Evolutionary conservation across 2,888 invertebrate species (phyloP), one percentile per base, ranked within the genome.

Genomic region (Zygaena filipendulae): DNA sequence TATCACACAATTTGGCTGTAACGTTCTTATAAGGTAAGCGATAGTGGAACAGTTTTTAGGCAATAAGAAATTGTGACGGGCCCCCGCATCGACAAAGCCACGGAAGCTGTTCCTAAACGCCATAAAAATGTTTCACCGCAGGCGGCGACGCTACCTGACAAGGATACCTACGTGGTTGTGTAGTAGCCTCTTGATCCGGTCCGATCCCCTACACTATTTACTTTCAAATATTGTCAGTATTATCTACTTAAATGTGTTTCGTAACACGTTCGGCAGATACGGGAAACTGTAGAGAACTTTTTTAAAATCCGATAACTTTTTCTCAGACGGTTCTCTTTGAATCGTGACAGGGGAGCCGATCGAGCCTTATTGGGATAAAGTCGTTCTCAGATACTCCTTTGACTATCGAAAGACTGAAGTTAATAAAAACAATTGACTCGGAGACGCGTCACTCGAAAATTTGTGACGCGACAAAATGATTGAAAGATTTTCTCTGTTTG

Each of bases 61-160:
- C n/a, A 59, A 58, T 58, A 60, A 55, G 56, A 55, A 59, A 58
- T 58, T 54, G 68, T 68, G 64, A 70, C 61, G 55, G 57, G 61
- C 68, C 62, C 62, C 53, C 48, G 43, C 47, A 44, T 42, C 43
- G 40, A 49, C 55, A 58, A 53, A 58, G 56, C 60, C 55, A 52
- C 69, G 61, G 70, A 68, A 71, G 72, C 67, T 60, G 57, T 51
- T 52, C 61, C 56, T 43, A 59, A 61, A 59, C 49, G 52, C 61
- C 59, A 70, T 72, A 70, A 72, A 74, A 70, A 71, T 72, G 69
- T 66, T 72, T 72, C 63, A 72, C 62, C 49, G 57, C 56, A 50
- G 58, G 57, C 59, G 56, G 58, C 61, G 52, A 49, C 42, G 68
- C 71, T 75, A 72, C 71, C 68, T 70, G 72, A 72, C 71, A 74